phyloP scores from a whole-genome alignment of 2,113 vertebrate species.

The Onychostruthus taczanowskii region DNA sequence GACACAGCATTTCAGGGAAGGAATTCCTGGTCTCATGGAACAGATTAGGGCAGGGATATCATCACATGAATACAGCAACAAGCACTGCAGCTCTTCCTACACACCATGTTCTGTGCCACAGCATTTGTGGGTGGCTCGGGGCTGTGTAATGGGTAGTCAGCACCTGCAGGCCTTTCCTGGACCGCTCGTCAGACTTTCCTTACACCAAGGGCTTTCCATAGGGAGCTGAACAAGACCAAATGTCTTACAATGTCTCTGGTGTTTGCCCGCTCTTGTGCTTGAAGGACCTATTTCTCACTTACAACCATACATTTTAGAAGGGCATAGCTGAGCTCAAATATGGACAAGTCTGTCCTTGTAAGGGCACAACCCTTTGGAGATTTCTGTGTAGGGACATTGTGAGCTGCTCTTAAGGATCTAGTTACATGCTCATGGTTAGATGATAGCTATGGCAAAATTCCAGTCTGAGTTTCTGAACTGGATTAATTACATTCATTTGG shows the following conservation, averaged over 20 bases:
- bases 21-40: not conserved
- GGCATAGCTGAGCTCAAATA: not conserved
- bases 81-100: not conserved
- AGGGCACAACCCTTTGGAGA: not conserved
- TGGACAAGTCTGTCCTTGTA: not conserved
- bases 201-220: not conserved
- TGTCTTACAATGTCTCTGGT: not conserved
- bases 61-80: not conserved
- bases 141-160: not conserved
- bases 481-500: slow-evolving; percentile 24
- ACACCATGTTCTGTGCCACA: not conserved
- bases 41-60: not conserved
- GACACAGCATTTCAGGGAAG: not conserved
- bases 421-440: not conserved
- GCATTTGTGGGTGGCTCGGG: not conserved
- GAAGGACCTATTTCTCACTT: not conserved
- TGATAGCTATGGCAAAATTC: not conserved
- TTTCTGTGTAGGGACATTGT: not conserved
- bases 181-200: not conserved
- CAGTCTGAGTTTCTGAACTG: not conserved
- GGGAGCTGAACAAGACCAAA: not conserved
- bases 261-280: not conserved
- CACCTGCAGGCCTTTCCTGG: not conserved
- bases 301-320: not conserved
- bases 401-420: not conserved